Conservation (phyloP, 1,140 invertebrate species). For the Drosophila funebris region DNA sequence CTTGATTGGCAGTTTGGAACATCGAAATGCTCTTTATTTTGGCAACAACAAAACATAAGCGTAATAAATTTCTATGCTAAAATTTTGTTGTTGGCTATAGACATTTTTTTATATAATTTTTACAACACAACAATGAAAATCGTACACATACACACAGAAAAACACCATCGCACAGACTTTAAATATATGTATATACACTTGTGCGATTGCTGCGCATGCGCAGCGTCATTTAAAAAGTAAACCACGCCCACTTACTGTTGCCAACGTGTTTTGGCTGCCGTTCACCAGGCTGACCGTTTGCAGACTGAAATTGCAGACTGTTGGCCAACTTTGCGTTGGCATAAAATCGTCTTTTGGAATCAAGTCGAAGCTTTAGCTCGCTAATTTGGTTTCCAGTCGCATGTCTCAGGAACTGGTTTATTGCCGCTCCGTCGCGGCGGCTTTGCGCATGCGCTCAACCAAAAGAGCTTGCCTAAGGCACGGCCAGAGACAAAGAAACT, state of each 20-base stretch:
- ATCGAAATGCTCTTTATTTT: constrained; percentile 9
- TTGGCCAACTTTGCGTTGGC: constrained; percentile 77
- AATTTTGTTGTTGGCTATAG: constrained; percentile 21
- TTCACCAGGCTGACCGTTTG: constrained; percentile 82
- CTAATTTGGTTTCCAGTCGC: constrained; percentile 66
- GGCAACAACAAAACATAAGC: constrained; percentile 5
- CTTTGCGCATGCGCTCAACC: constrained; percentile 65
- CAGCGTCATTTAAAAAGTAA: constrained; percentile 3
- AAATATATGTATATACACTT: constrained; percentile 41
- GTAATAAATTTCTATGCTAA: constrained; percentile 26
- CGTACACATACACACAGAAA: constrained; percentile 3
- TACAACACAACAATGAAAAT: constrained; percentile 37
- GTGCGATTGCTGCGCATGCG: constrained; percentile 50
- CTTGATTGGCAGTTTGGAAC: background rate
- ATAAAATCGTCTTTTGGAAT: constrained; percentile 58
- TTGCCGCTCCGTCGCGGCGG: constrained; percentile 58
- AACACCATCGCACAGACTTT: constrained; percentile 1
- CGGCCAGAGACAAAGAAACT: background rate
- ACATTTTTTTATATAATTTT: constrained; percentile 63
- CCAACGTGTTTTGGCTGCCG: constrained; percentile 73
- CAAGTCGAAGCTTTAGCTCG: constrained; percentile 56
- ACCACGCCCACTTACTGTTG: constrained; percentile 73
- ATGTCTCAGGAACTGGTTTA: constrained; percentile 65
- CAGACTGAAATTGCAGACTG: constrained; percentile 82
- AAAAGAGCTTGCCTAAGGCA: background rate